Base-by-base conservation (phyloP, 2,888 invertebrate species). In the Drosophila pegasa region DNA sequence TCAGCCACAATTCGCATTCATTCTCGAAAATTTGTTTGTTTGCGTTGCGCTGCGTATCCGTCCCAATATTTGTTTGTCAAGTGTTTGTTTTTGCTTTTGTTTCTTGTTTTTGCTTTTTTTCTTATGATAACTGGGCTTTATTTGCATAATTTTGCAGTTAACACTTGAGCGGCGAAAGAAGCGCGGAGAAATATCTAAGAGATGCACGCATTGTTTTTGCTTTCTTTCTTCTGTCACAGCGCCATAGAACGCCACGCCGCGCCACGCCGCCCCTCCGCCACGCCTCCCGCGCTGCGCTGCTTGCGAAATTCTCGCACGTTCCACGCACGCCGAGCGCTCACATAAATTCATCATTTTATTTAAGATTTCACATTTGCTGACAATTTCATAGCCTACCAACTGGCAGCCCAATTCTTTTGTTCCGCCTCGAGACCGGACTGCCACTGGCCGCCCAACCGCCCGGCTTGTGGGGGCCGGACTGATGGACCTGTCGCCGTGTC, bases 291-390 rank as follows among this genome's bases (percentile, higher is more conserved):
- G 69, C 61, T 59, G 55, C 61, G 59, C 51, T 63, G 74, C 52
- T 77, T 73, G 62, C 65, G 70, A 68, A 86, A 86, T 87, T 83
- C 85, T 76, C 73, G 85, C 86, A 87, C 86, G 86, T 87, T 75
- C 73, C 48, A 55, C 70, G 70, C 45, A 57, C 51, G 72, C 16
- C 60, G 75, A 63, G 52, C 62, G 56, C 59, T 57, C 67, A 71
- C 72, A 87, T 87, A 87, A 87, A 87, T 87, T 85, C 73, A 81
- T 87, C 83, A 87, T 87, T 87, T 87, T 87, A 87, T 87, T 80
- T 78, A 59, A 87, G 81, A 80, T 85, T 87, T 83, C 87, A 87
- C 85, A 87, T 87, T 80, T 73, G 71, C 63, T 85, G 85, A 87
- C 86, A 87, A 87, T 85, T 80, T 79, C 71, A 87, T 78, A 56